Conservation (phyloP, 1,140 invertebrate species). For the Planococcus citri region DNA sequence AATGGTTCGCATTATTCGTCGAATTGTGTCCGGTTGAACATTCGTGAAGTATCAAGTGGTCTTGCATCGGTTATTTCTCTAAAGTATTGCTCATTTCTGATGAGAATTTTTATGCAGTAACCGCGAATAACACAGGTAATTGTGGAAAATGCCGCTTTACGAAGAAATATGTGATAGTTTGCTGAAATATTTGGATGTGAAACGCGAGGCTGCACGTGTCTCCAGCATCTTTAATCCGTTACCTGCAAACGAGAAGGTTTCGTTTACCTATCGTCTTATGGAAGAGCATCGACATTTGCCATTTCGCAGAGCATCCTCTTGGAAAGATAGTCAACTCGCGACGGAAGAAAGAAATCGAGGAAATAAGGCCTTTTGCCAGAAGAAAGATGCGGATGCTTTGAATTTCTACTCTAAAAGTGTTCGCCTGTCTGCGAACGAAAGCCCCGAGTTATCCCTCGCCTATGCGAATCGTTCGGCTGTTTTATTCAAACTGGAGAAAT, state of each 20-base stretch:
- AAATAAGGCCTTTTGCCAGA: conserved; percentile 26
- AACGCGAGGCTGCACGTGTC: not conserved
- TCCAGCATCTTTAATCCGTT: not conserved
- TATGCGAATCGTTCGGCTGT: conserved; percentile 57
- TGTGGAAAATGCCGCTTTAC: no score
- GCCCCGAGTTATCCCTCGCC: conserved; percentile 42
- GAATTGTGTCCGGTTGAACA: no score
- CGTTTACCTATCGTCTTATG: not conserved
- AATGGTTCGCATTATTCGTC: no score
- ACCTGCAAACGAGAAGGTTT: not conserved
- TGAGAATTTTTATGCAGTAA: no score
- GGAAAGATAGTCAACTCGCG: not conserved
- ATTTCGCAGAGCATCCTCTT: not conserved
- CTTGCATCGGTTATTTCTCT: no score
- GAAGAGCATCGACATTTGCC: not conserved
- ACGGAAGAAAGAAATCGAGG: conserved; percentile 23
- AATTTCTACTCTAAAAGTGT: conserved; percentile 26
- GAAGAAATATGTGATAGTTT: not conserved
- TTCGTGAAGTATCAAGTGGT: no score
- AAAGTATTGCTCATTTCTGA: no score
- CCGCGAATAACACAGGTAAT: no score
- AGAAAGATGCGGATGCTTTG: conserved; percentile 24
- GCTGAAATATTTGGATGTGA: not conserved
- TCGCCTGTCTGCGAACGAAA: conserved; percentile 22
- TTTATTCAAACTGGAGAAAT: conserved; percentile 46